Percentiles rank a stretch among this genome's conserved stretches.
Conservation (phyloP, 2,797 vertebrate genomes). For the Gallinago stenura region DNA sequence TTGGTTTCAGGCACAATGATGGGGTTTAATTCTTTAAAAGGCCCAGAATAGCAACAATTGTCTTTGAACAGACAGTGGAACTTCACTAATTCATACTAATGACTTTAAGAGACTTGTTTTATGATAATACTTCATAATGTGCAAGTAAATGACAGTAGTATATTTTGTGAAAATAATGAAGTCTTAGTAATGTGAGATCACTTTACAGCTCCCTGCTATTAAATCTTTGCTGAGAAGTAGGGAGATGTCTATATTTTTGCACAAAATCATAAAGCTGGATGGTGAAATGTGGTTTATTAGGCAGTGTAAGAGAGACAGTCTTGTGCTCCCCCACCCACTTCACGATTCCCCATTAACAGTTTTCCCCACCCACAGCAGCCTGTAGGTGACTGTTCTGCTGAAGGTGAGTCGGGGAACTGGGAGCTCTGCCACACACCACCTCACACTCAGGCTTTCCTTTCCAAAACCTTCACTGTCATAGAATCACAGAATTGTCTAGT, state of each 20-base stretch:
- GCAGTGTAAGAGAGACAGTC: not conserved
- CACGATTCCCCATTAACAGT: not conserved
- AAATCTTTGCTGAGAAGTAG: slow-evolving; percentile 53
- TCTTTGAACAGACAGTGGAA: not conserved
- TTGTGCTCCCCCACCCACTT: not conserved
- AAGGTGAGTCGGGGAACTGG: not conserved
- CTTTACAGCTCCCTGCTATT: slow-evolving; percentile 41
- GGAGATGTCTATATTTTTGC: slow-evolving; percentile 1
- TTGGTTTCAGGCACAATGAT: slow-evolving; percentile 36
- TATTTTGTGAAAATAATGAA: slow-evolving; percentile 70
- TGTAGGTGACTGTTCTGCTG: not conserved
- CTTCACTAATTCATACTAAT: slow-evolving; percentile 39
- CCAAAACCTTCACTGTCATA: not conserved
- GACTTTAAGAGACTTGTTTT: slow-evolving; percentile 40
- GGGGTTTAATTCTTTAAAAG: not conserved
- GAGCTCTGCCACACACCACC: not conserved
- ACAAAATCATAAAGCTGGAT: slow-evolving; percentile 28
- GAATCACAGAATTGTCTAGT: no score
- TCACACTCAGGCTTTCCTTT: not conserved
- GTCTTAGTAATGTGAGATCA: not conserved
- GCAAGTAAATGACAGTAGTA: slow-evolving; percentile 47
- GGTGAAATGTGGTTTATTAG: slow-evolving; percentile 19
- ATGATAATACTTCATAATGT: slow-evolving; percentile 46
- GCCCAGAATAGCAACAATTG: not conserved
- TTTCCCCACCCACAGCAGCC: not conserved